A percentile compares a stretch with the other conserved stretches of the same genome.
Conservation (phyloP, 2,888 invertebrate genomes). For the Hemistola chrysoprasaria region DNA sequence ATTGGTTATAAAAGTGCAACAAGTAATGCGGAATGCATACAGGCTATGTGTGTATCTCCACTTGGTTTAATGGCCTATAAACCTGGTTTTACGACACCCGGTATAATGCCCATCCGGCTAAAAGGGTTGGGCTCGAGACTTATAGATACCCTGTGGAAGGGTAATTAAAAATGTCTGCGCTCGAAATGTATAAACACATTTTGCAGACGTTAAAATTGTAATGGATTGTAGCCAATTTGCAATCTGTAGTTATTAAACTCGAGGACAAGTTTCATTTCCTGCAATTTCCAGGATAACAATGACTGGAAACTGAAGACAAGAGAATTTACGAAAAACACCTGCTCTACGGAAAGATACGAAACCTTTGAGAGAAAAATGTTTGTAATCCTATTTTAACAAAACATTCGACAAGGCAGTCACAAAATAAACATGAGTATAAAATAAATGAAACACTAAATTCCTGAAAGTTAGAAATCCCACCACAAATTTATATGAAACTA, state of each 20-base stretch:
- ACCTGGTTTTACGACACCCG: conserved; percentile 66
- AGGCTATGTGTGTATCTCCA: conserved; percentile 67
- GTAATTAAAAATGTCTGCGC: conserved; percentile 70
- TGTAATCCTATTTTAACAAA: too few relatives aligned
- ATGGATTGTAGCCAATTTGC: conserved; percentile 7
- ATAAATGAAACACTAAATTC: too few relatives aligned
- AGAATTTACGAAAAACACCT: too few relatives aligned
- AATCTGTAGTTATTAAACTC: background rate
- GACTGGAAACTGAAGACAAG: too few relatives aligned
- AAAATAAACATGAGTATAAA: too few relatives aligned
- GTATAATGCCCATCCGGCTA: conserved; percentile 79
- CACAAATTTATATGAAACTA: background rate
- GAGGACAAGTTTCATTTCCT: too few relatives aligned
- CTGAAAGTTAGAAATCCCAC: too few relatives aligned
- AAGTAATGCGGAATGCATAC: conserved; percentile 72
- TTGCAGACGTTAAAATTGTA: conserved; percentile 11
- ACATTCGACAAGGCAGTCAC: too few relatives aligned
- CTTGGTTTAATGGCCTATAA: conserved; percentile 78
- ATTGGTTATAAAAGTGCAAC: conserved; percentile 81
- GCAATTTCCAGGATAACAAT: too few relatives aligned
- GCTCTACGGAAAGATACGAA: too few relatives aligned
- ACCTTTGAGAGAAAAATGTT: too few relatives aligned
- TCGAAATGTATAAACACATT: conserved; percentile 22
- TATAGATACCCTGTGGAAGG: conserved; percentile 39
- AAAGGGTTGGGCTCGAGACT: conserved; percentile 66